Percentiles rank a stretch among this genome's conserved stretches.
These are phyloP conservation scores for Trididemnum miniatum DNA, from an alignment of 23 tunicate species.

Conservation along the genomic window DNA sequence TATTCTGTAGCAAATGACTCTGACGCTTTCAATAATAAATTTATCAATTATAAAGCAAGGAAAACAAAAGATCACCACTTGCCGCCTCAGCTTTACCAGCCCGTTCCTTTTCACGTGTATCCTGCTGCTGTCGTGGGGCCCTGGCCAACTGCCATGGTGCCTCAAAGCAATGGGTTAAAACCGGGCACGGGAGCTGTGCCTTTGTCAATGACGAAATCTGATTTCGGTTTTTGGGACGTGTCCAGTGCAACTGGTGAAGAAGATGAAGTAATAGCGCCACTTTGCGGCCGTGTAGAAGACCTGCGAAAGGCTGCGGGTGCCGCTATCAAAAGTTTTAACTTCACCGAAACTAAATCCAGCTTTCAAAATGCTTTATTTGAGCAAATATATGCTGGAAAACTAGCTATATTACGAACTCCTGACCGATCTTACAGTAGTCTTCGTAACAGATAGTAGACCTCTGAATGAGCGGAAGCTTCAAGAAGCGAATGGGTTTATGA, in stretches of 20 bases:
- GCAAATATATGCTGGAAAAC: constrained; percentile 34
- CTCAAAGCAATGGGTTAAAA: background rate
- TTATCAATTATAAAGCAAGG: constrained; percentile 34
- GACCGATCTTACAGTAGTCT: constrained; percentile 37
- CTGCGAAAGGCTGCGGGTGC: background rate
- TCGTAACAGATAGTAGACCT: constrained; percentile 34
- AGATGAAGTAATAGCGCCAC: constrained; percentile 48
- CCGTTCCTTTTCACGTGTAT: constrained; percentile 55
- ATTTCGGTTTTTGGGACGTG: constrained; percentile 58
- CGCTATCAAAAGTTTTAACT: background rate
- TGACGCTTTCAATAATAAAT: constrained; percentile 29
- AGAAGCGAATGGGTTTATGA: too few relatives aligned
- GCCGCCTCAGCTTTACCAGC: constrained; percentile 47
- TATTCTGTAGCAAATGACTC: background rate
- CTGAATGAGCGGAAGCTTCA: too few relatives aligned
- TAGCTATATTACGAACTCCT: constrained; percentile 32
- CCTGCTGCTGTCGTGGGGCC: constrained; percentile 17
- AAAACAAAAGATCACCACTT: background rate
- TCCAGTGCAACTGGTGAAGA: constrained; percentile 27
- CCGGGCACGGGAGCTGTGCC: constrained; percentile 24
- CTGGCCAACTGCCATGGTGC: constrained; percentile 17
- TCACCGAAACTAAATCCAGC: background rate
- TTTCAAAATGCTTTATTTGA: constrained; percentile 30
- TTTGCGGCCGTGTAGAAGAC: constrained; percentile 49
- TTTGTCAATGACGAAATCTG: background rate